Percentiles rank a stretch among this genome's conserved stretches.
phyloP scores from a whole-genome alignment of 2,113 vertebrate genomes.

The Tursiops truncatus region DNA sequence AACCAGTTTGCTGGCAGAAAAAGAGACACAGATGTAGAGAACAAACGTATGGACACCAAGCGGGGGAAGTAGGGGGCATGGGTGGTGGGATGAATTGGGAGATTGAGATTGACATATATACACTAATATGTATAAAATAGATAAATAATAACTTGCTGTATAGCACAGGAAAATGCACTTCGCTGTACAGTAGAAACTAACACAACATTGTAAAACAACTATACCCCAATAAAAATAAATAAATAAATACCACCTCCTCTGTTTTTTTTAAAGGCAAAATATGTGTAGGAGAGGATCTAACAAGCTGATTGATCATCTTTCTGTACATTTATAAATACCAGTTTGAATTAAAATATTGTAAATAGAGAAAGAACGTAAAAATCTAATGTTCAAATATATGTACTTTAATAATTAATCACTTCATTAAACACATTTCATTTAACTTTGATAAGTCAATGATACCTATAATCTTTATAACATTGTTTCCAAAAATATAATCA shows the following conservation, averaged over 20 bases:
- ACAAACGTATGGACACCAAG: too few species aligned
- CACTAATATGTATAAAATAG: too few species aligned
- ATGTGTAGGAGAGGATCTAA: constrained; percentile 64
- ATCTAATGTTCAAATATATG: constrained; percentile 33
- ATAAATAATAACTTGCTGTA: too few species aligned
- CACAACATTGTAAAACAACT: too few species aligned
- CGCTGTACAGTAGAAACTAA: too few species aligned
- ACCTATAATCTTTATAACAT: constrained; percentile 14
- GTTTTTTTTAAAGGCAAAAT: constrained; percentile 65
- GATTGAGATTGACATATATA: too few species aligned
- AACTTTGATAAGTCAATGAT: constrained; percentile 1
- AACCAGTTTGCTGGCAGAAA: too few species aligned
- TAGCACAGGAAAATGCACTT: too few species aligned
- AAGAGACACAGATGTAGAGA: too few species aligned
- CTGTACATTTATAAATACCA: constrained; percentile 62
- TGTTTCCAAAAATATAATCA: constrained; percentile 39
- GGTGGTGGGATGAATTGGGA: too few species aligned
- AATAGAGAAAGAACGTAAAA: constrained; percentile 36
- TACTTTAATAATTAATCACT: constrained; percentile 32
- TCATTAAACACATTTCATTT: constrained; percentile 49
- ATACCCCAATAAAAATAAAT: too few species aligned
- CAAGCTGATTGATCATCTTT: constrained; percentile 71
- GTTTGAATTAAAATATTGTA: constrained; percentile 56
- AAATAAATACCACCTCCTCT: constrained; percentile 64
- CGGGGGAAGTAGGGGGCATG: too few species aligned